Base-by-base conservation (phyloP, 2,113 vertebrate species). In the Chrysochloris asiatica region DNA sequence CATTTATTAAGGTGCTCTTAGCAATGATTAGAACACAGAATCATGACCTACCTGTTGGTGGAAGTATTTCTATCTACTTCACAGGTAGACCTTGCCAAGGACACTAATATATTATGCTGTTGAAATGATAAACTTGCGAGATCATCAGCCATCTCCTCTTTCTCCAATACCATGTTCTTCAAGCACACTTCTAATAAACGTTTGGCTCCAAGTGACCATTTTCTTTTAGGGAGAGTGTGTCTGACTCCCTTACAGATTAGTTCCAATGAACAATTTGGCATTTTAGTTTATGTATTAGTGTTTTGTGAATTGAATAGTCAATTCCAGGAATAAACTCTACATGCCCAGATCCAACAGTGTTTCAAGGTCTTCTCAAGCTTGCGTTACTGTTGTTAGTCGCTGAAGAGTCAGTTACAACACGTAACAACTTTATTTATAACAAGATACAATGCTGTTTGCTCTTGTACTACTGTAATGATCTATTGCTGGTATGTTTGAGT, bases 261-360 rank as follows among this genome's bases (percentile, higher is more conserved):
- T 89, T 87, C 24, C 75, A 88, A 75, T 90, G 67, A 89, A 61
- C 28, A 50, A 69, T 19, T 43, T 90, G 54, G 38, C 8, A 38
- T 81, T 83, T 94, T 77, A 77, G 28, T 86, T 84, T 82, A 72
- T 56, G 82, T 36, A 79, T 71, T 43, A 59, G 16, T 59, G 26
- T 90, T 86, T 87, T 83, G n/a, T 89, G 48, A 91, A 82, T 56
- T 63, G 65, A 84, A 8, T 33, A 73, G 65, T 43, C 41, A 83
- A 16, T 77, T 90, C 11, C 30, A 88, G 3, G n/a, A 24, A 45
- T 65, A 36, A 73, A 77, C 36, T 79, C 24, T 6, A 36, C 47
- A 1, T 48, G 5, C 5, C 83, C 41, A 86, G 59, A 78, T 28
- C 54, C 4, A 80, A 14, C 5, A 78, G 13, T n/a, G 1, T 71